Evolutionary conservation across 1,140 invertebrate genomes (phyloP), one percentile per base, ranked within the genome.

Genomic region (Eumaeus atala): DNA sequence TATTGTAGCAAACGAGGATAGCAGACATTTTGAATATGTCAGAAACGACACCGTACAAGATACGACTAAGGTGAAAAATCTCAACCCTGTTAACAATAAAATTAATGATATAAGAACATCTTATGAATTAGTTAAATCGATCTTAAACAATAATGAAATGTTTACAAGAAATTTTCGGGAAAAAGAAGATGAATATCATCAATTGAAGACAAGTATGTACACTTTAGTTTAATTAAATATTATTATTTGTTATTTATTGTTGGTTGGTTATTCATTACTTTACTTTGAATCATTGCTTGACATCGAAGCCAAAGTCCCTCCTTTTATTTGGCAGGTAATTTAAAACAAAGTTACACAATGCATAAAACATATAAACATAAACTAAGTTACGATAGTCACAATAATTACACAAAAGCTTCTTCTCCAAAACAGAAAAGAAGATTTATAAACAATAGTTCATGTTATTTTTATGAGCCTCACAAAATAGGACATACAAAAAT

Each of bases 1-100:
- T 44, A n/a, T n/a, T n/a, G 21, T 33, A 47, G 36, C 48, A 12
- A 28, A 51, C 7, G 50, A 56, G 10, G 18, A 12, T 40, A 38
- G 8, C 18, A 11, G 21, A 12, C 17, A 21, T 42, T 11, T 44
- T 18, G 5, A 50, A n/a, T 50, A 50, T 33, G 48, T 14, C 9
- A n/a, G 14, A 9, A 44, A 16, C 7, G 2, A 44, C 9, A 2
- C 40, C 9, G 14, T 17, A 2, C n/a, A 44, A 14, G 16, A 14
- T 16, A 1, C 16, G 9, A 44, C 17, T 9, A 16, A 44, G 16
- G 40, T 44, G 9, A 44, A 14, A 44, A 16, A 44, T 44, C 40
- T 16, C 9, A 14, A 44, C 6, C 9, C 12, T 3, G 7, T 44
- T 2, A 9, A 44, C 7, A 4, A 44, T 14, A 16, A 44, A 44